Conservation (phyloP, 2,888 invertebrate species). For the Andrena bicolor region DNA sequence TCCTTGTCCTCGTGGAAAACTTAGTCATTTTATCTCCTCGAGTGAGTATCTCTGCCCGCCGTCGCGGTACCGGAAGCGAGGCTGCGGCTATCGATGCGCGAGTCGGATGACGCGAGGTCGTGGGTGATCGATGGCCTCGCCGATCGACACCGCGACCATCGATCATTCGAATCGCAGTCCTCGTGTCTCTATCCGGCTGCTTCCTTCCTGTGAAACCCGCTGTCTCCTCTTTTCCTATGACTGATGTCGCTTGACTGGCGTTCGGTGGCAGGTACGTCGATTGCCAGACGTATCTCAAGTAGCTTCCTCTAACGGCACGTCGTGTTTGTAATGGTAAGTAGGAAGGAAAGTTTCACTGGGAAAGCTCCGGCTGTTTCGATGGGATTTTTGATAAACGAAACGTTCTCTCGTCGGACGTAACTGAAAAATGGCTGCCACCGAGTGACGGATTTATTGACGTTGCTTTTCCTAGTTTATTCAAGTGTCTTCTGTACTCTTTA, state of each 20-base stretch:
- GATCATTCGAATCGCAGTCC: slow-evolving; percentile 62
- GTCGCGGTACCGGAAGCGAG: slow-evolving; percentile 57
- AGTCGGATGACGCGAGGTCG: slow-evolving; percentile 63
- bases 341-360: slow-evolving; percentile 25
- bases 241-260: slow-evolving; percentile 59
- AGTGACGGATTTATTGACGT: slow-evolving; percentile 1
- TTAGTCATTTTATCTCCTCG: not conserved
- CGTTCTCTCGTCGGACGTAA: not conserved
- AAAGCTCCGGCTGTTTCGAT: slow-evolving; percentile 19
- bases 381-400: slow-evolving; percentile 11
- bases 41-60: slow-evolving; percentile 26
- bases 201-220: slow-evolving; percentile 45
- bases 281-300: slow-evolving; percentile 50
- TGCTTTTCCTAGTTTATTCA: not conserved
- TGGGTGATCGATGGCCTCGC: slow-evolving; percentile 64
- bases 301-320: slow-evolving; percentile 40
- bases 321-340: slow-evolving; percentile 40
- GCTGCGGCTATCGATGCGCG: slow-evolving; percentile 45
- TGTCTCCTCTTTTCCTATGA: slow-evolving; percentile 22
- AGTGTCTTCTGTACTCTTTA: not conserved
- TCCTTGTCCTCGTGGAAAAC: slow-evolving; percentile 1
- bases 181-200: slow-evolving; percentile 46
- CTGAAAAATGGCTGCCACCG: not conserved
- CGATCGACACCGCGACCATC: slow-evolving; percentile 52
- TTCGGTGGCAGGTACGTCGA: slow-evolving; percentile 62